Evolutionary conservation across 2,797 vertebrate species (phyloP), one percentile per base, ranked within the genome.

Genomic region (Coluber constrictor): DNA sequence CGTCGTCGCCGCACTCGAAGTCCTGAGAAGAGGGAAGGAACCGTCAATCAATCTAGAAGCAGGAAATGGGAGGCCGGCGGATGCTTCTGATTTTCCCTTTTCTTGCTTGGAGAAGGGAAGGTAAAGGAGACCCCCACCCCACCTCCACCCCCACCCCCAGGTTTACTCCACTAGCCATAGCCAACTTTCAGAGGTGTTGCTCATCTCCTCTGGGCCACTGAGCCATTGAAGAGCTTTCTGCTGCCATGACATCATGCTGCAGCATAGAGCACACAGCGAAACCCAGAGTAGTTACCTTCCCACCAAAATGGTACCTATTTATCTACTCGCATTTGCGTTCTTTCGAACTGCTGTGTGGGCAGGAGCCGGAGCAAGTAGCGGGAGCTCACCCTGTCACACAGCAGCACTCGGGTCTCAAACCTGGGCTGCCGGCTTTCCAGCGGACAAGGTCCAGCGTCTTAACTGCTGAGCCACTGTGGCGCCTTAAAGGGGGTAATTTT

Each of bases 1-100:
- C 97, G 9, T 98, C 98, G 0, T 98, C 97, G 0, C 97, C 97
- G 15, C 97, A 98, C 93, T 99, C 98, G 89, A 99, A 99, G 92
- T 99, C 98, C 99, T 99, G 91, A 5, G n/a, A 29, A 27, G 89
- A 66, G 93, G 88, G 79, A 37, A 88, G 32, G 90, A 16, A 5
- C 6, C 0, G 0, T 18, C 20, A 56, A 61, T 37, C 27, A 18
- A 60, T 29, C 13, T 9, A 51, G 12, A 66, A n/a, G 32, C 83
- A 70, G 25, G 27, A 54, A 13, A 37, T 57, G 3, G 15, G 32
- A 79, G 70, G n/a, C 29, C 23, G 23, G 59, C 1, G 3, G 60
- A 61, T 27, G 61, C 63, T 66, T 66, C 12, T 2, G 5, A 7
- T 32, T n/a, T 16, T 16, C 63, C 12, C 5, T 16, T 32, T 32